Conservation (phyloP, 2,113 vertebrate species). For the Protobothrops flavoviridis region DNA sequence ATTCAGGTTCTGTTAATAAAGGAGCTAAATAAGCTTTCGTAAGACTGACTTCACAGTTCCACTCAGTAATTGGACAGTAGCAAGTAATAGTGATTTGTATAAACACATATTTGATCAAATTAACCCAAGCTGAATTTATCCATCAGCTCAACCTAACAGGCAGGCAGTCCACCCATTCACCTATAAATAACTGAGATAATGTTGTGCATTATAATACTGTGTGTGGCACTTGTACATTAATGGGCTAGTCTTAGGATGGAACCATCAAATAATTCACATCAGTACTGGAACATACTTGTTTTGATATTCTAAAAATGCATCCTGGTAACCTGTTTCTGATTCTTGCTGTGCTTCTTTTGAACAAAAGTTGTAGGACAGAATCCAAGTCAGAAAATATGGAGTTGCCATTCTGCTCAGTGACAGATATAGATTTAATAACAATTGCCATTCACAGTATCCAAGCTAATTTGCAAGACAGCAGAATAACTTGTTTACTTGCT, state of each 20-base stretch:
- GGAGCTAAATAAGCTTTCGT: neutral
- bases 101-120: neutral
- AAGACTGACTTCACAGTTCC: neutral
- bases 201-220: neutral
- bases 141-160: neutral
- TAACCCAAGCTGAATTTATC: neutral
- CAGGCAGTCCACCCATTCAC: neutral
- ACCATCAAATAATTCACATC: neutral
- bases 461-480: neutral
- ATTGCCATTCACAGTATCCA: neutral
- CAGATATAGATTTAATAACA: slow-evolving; percentile 4
- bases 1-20: neutral
- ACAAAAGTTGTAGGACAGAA: slow-evolving; percentile 6
- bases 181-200: neutral
- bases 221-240: too few relatives aligned
- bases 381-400: neutral
- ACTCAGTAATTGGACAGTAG: neutral
- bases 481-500: neutral
- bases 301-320: accelerated
- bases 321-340: neutral
- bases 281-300: neutral
- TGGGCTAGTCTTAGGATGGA: neutral
- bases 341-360: neutral
- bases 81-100: neutral
- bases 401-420: slow-evolving; percentile 5